A percentile compares a stretch with the other conserved stretches of the same genome.
phyloP scores from a whole-genome alignment of 2,797 vertebrate species.

The Hippopotamyrus pictus region DNA sequence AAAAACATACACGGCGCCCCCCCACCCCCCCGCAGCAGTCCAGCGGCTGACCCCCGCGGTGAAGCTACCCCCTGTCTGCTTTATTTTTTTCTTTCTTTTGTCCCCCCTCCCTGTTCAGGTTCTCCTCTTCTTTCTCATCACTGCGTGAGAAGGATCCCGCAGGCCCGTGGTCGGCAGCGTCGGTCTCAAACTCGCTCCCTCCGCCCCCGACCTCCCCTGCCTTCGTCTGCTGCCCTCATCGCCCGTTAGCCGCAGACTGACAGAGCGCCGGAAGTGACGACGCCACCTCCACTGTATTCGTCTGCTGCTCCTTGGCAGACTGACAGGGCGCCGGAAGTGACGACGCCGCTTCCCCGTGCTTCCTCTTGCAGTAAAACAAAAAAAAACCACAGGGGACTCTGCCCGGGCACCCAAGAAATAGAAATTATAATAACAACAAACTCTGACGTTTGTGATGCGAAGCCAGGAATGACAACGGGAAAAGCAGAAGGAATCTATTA shows the following conservation, averaged over 20 bases:
- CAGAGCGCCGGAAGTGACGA: constrained; percentile 22
- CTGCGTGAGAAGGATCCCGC: constrained; percentile 1
- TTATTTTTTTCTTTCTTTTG: too few relatives aligned
- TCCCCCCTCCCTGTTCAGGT: not conserved
- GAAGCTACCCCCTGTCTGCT: not conserved
- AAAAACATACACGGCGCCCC: constrained; percentile 5
- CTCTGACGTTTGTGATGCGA: not conserved
- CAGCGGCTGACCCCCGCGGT: not conserved
- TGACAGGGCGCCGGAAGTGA: constrained; percentile 19
- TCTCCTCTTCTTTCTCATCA: not conserved
- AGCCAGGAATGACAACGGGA: not conserved
- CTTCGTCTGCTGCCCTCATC: not conserved
- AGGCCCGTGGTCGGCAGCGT: not conserved
- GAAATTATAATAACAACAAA: not conserved
- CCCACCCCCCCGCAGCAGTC: not conserved
- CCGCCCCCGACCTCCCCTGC: not conserved
- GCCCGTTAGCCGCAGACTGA: not conserved
- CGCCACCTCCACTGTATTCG: not conserved
- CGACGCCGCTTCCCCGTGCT: not conserved
- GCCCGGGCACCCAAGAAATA: not conserved
- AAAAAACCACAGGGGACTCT: not conserved
- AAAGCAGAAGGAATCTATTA: not conserved
- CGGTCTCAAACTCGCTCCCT: not conserved
- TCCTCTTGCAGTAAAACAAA: not conserved
- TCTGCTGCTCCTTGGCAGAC: not conserved